phyloP scores from a whole-genome alignment of 2,888 invertebrate species.

The Steinernema scapterisci region DNA sequence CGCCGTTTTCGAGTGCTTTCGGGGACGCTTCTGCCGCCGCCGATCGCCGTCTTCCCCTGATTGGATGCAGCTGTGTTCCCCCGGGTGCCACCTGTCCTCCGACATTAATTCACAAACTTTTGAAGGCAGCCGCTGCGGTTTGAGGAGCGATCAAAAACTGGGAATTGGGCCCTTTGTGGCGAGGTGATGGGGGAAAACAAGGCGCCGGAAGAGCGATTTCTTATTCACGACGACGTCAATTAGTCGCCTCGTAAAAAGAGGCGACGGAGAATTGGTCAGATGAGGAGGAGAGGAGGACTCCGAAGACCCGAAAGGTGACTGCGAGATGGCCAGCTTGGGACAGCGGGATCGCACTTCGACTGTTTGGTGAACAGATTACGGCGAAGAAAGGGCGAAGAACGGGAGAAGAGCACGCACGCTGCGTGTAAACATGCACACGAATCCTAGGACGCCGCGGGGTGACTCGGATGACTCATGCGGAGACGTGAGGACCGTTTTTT shows the following conservation, averaged over 20 bases:
- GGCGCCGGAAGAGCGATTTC: not conserved
- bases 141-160: not conserved
- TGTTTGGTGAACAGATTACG: constrained; percentile 24
- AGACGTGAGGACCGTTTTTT: not conserved
- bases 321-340: not conserved
- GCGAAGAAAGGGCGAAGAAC: too few relatives aligned
- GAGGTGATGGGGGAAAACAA: not conserved
- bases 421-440: constrained; percentile 23
- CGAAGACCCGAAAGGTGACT: too few relatives aligned
- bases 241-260: not conserved
- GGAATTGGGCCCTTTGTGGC: not conserved
- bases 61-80: constrained; percentile 24
- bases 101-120: constrained; percentile 7
- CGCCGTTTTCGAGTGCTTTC: constrained; percentile 30
- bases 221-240: not conserved
- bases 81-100: constrained; percentile 2
- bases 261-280: not conserved
- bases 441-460: not conserved
- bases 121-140: not conserved
- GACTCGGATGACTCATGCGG: not conserved
- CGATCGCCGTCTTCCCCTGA: not conserved
- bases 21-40: too few relatives aligned
- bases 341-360: not conserved
- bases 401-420: not conserved
- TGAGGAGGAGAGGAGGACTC: too few relatives aligned